Evolutionary conservation across 2,797 vertebrate genomes (phyloP), one percentile per base, ranked within the genome.

Genomic region (Rhinatrema bivittatum): DNA sequence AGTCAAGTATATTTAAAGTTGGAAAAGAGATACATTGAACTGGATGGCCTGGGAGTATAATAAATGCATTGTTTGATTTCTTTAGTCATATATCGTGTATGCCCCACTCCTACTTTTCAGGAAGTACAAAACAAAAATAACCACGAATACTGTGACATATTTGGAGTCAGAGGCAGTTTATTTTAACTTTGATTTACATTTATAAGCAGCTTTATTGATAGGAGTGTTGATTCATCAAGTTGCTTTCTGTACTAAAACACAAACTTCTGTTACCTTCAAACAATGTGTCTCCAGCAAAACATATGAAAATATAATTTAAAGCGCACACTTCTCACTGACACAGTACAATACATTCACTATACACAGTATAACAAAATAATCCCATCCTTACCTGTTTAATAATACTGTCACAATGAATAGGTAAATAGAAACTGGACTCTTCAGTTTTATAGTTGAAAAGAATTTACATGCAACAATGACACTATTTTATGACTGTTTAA

Each of bases 241-340:
- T 76, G 76, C 78, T 75, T 82, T 87, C 68, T 72, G 62, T 82
- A 88, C 74, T 72, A 78, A 87, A 86, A 86, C 77, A 79, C 60
- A 73, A 86, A 81, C 74, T 74, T 80, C 83, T 82, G 84, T 80
- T 56, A 42, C 74, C 88, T 85, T 81, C 76, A 72, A 84, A 93
- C 82, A 88, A 85, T 70, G 76, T 76, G 77, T 90, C 86, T 72
- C 81, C 76, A 83, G 86, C 81, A 87, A 82, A 91, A 94, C 82
- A 87, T 95, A 94, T 60, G 89, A 97, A 98, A 97, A 95, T 95
- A 97, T 93, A 94, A 91, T 97, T 94, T 95, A 93, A 93, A 91
- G n/a, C n/a, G 91, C 89, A 92, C 88, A 91, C 70, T 84, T 87
- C 91, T 84, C 88, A 93, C 83, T 91, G 81, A 94, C 83, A 93